Percentiles rank a stretch among this genome's conserved stretches.
These are phyloP conservation scores for Bembecia ichneumoniformis DNA, from an alignment of 2,888 invertebrate genomes.

Conservation along the genomic window DNA sequence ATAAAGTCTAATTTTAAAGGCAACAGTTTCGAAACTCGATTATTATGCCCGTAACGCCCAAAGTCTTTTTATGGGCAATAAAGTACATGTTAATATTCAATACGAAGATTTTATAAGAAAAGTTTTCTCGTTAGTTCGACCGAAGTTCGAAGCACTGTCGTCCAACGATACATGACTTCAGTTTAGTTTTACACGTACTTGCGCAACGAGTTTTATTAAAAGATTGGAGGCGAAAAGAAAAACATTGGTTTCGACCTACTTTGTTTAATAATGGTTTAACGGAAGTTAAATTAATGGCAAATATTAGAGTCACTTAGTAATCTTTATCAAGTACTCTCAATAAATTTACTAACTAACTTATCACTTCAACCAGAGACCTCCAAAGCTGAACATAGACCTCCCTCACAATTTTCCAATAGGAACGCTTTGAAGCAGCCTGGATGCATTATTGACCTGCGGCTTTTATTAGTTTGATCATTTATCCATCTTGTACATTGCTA, in stretches of 20 bases:
- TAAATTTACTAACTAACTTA: no score
- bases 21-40: conserved; percentile 32
- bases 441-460: no score
- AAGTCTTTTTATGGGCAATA: conserved; percentile 42
- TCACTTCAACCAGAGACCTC: no score
- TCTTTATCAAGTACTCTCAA: no score
- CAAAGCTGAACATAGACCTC: no score
- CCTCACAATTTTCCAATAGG: no score
- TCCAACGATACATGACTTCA: conserved; percentile 26
- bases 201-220: not conserved
- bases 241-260: not conserved
- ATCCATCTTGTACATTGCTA: no score
- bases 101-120: conserved; percentile 55
- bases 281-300: no score
- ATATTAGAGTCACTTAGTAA: no score
- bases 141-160: conserved; percentile 23
- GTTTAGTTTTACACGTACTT: not conserved
- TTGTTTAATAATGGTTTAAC: no score
- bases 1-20: conserved; percentile 20
- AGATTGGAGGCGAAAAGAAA: not conserved
- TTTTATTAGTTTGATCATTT: no score
- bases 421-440: no score
- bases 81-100: conserved; percentile 60
- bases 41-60: conserved; percentile 35
- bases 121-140: conserved; percentile 50